Conservation (phyloP, 2,888 invertebrate genomes). For the Agrochola lychnidis region DNA sequence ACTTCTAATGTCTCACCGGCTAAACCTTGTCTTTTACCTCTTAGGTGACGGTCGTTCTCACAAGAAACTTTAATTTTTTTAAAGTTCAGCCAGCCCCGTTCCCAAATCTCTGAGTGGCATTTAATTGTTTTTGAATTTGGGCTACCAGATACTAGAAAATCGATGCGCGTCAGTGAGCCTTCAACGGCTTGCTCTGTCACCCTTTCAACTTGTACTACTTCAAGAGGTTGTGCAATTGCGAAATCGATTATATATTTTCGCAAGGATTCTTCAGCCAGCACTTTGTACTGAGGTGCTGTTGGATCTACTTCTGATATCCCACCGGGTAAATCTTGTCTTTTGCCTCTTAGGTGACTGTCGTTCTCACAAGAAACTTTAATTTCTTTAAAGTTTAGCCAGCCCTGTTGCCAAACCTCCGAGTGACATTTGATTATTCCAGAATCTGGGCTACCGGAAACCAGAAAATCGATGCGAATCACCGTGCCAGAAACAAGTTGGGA, state of each 20-base stretch:
- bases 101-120: slow-evolving; percentile 38
- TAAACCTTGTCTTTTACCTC: background rate
- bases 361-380: background rate
- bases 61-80: slow-evolving; percentile 25
- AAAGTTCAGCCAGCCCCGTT: slow-evolving; percentile 19
- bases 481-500: slow-evolving; percentile 68
- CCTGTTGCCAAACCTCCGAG: background rate
- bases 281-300: slow-evolving; percentile 46
- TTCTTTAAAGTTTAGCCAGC: background rate
- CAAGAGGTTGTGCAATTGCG: slow-evolving; percentile 26
- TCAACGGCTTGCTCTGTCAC: slow-evolving; percentile 68
- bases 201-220: slow-evolving; percentile 49
- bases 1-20: background rate
- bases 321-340: background rate
- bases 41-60: background rate
- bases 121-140: background rate
- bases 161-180: slow-evolving; percentile 58
- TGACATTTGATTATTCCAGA: background rate
- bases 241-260: slow-evolving; percentile 59
- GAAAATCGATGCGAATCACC: slow-evolving; percentile 31
- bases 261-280: slow-evolving; percentile 69
- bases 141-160: slow-evolving; percentile 3
- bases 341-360: background rate
- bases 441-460: background rate
- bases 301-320: background rate